Base-by-base conservation (phyloP, 23 tunicate genomes). In the Halocynthia roretzi region DNA sequence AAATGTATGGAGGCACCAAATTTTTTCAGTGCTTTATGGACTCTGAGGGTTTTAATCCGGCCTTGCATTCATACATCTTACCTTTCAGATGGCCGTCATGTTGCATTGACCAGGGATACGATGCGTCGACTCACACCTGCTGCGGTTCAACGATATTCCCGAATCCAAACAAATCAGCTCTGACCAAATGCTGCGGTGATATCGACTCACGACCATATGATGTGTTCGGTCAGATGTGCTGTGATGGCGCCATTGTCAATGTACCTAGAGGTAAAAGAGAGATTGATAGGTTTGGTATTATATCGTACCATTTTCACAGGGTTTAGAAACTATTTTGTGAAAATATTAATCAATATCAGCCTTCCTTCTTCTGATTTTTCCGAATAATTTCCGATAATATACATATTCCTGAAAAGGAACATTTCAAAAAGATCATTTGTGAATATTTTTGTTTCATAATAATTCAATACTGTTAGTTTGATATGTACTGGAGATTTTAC, bases 101-200 rank as follows among this genome's bases (percentile, higher is more conserved):
- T 67, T 92, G 98, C 54, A 87, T 92, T 18, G 83, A 86, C 56
- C 80, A 53, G 0, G 98, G 98, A 49, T 92, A 92, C 76, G 98
- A 92, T 80, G 98, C 84, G 21, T 60, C 75, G 6, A 82, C 87
- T 12, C 87, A 86, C 75, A 55, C 76, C 7, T 92, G 98, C 73
- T 92, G 98, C 64, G 87, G 86, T 17, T 73, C 86, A 15, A 51
- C 75, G 7, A 75, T 92, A 31, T 54, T 14, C 21, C 84, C 81
- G 14, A 82, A 62, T 65, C 87, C 98, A 6, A 18, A 63, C 22
- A 77, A 65, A 9, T 74, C 78, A 7, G 6, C 19, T 54, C 62
- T 14, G 65, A 76, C 87, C 6, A 82, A 61, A 6, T 92, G 98
- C 61, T 92, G 98, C 62, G 92, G 87, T 8, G 70, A 52, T 11